A percentile compares a stretch with the other conserved stretches of the same genome.
phyloP scores from a whole-genome alignment of 2,888 invertebrate species.

The Neelides folsomi region DNA sequence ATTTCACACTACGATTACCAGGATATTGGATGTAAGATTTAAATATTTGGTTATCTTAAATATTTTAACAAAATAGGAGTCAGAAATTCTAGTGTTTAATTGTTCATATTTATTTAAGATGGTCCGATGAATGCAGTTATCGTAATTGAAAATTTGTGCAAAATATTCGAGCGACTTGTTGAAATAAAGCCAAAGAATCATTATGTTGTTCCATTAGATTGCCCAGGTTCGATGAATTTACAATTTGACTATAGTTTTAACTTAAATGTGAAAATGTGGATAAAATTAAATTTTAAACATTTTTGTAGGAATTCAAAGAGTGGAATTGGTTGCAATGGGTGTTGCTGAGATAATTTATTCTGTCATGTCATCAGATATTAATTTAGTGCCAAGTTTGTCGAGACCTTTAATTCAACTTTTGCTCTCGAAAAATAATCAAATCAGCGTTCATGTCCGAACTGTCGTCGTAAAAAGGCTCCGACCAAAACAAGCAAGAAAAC shows the following conservation, averaged over 20 bases:
- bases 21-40: conserved; percentile 11
- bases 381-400: conserved; percentile 23
- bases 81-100: background rate
- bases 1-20: conserved; percentile 26
- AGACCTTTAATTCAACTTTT: conserved; percentile 24
- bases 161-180: conserved; percentile 13
- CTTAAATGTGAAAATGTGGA: too few relatives aligned
- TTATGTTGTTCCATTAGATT: conserved; percentile 28
- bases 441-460: conserved; percentile 28
- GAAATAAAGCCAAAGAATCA: conserved; percentile 28
- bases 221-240: conserved; percentile 19
- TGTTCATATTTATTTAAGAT: background rate
- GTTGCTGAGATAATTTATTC: conserved; percentile 31
- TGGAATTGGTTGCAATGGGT: conserved; percentile 29
- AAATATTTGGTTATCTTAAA: too few relatives aligned
- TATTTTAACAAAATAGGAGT: too few relatives aligned
- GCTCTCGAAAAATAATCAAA: conserved; percentile 24
- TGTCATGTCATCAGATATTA: conserved; percentile 26
- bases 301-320: conserved; percentile 28
- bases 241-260: background rate
- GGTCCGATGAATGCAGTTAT: background rate
- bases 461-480: conserved; percentile 27
- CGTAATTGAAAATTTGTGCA: background rate
- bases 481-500: conserved; percentile 24
- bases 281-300: too few relatives aligned